A percentile compares a stretch with the other conserved stretches of the same genome.
Evolutionary conservation across 2,113 vertebrate species (phyloP).

Genomic region (Oxygymnocypris stewartii): DNA sequence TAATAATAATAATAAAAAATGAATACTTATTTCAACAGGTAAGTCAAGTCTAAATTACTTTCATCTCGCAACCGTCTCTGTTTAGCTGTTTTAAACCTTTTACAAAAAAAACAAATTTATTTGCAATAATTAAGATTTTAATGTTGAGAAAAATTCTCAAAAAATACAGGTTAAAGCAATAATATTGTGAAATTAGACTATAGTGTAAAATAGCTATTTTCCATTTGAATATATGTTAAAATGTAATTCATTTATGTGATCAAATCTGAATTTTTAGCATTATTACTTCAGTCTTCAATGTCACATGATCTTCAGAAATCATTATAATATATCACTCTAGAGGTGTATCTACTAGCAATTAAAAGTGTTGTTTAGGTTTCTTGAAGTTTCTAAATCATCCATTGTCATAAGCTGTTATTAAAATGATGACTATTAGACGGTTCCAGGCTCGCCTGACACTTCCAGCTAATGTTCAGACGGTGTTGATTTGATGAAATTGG

Average conservation of each 20-base stretch:
- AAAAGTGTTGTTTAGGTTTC: constrained; percentile 68
- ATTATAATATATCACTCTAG: background rate
- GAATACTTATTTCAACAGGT: background rate
- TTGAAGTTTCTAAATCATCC: constrained; percentile 68
- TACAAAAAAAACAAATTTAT: too few relatives aligned
- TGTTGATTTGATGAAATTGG: constrained; percentile 93
- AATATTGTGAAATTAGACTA: background rate
- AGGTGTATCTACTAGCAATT: background rate
- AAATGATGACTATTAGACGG: constrained; percentile 69
- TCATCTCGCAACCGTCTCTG: too few relatives aligned
- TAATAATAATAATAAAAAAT: background rate
- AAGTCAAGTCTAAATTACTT: background rate
- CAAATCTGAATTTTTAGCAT: too few relatives aligned
- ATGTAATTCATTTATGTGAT: too few relatives aligned
- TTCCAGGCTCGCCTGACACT: constrained; percentile 82
- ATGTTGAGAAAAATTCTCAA: background rate
- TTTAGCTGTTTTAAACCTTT: too few relatives aligned
- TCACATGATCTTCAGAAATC: background rate
- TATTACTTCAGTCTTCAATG: too few relatives aligned
- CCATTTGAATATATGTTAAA: too few relatives aligned
- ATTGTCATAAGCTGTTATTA: constrained; percentile 66
- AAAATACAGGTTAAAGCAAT: background rate
- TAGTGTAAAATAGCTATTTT: too few relatives aligned
- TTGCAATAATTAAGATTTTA: too few relatives aligned
- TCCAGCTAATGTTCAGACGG: constrained; percentile 79